These are phyloP conservation scores for Cephonodes hylas DNA, from an alignment of 2,888 invertebrate species.

Conservation along the genomic window DNA sequence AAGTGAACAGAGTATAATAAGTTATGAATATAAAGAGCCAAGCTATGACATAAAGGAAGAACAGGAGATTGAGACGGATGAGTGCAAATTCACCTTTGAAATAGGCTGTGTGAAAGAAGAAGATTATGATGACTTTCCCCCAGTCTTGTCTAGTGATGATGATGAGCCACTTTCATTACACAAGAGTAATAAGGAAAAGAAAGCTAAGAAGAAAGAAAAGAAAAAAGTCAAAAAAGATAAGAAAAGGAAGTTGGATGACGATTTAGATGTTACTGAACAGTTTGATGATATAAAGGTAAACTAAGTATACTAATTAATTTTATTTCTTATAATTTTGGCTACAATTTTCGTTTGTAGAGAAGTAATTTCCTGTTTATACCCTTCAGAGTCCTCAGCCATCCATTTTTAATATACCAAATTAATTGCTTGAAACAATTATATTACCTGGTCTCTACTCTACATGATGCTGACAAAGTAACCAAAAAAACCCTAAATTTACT, in stretches of 20 bases:
- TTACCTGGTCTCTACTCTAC: too few species aligned
- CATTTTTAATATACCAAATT: too few species aligned
- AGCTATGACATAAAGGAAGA: conserved; percentile 37
- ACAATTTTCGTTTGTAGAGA: too few species aligned
- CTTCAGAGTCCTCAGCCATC: too few species aligned
- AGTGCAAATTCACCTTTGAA: conserved; percentile 24
- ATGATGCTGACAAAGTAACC: too few species aligned
- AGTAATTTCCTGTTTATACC: too few species aligned
- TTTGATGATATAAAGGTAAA: conserved; percentile 15
- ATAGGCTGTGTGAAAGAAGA: conserved; percentile 47
- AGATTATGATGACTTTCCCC: conserved; percentile 32
- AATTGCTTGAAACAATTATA: too few species aligned
- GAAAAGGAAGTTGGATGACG: conserved; percentile 21
- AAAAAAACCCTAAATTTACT: too few species aligned
- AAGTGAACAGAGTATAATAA: conserved; percentile 16
- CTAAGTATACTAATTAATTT: not conserved
- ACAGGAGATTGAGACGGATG: conserved; percentile 21
- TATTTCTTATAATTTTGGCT: too few species aligned
- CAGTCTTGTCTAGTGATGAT: conserved; percentile 46
- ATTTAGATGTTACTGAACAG: conserved; percentile 17
- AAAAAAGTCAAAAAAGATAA: conserved; percentile 33
- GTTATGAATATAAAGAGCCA: conserved; percentile 16
- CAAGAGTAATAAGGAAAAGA: conserved; percentile 46
- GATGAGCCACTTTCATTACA: conserved; percentile 60
- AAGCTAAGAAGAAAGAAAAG: conserved; percentile 36